Evolutionary conservation across 2,113 vertebrate species (phyloP).

Genomic region (Actenoides hombroni): DNA sequence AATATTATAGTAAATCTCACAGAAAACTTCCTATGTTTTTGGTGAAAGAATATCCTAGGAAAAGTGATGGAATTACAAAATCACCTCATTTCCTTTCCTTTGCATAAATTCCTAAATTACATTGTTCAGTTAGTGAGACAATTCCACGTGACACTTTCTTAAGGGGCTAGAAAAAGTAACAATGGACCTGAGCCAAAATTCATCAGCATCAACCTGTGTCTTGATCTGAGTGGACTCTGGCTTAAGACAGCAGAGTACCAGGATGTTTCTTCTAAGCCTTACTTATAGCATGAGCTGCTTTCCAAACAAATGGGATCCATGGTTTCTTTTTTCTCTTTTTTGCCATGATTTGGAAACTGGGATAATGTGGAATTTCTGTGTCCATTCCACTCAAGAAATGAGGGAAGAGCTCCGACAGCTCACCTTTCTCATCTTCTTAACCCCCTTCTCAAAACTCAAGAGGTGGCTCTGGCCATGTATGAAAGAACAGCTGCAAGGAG

Average conservation of each 20-base stretch:
- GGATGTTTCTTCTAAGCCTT: background rate
- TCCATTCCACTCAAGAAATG: background rate
- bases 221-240: background rate
- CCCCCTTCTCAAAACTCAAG: background rate
- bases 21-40: background rate
- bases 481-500: accelerated
- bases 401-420: background rate
- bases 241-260: background rate
- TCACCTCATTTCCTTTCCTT: background rate
- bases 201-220: background rate
- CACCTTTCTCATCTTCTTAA: background rate
- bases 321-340: background rate
- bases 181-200: background rate
- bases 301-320: background rate
- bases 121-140: background rate
- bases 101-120: background rate
- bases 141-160: background rate
- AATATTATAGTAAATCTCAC: background rate
- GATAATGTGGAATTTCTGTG: background rate
- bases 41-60: background rate
- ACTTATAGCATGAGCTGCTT: background rate
- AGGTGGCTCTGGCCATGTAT: accelerated
- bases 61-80: background rate
- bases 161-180: background rate
- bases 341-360: background rate